Evolutionary conservation across 2,113 vertebrate genomes (phyloP), one percentile per base, ranked within the genome.

Genomic region (Leucopternis melanops): DNA sequence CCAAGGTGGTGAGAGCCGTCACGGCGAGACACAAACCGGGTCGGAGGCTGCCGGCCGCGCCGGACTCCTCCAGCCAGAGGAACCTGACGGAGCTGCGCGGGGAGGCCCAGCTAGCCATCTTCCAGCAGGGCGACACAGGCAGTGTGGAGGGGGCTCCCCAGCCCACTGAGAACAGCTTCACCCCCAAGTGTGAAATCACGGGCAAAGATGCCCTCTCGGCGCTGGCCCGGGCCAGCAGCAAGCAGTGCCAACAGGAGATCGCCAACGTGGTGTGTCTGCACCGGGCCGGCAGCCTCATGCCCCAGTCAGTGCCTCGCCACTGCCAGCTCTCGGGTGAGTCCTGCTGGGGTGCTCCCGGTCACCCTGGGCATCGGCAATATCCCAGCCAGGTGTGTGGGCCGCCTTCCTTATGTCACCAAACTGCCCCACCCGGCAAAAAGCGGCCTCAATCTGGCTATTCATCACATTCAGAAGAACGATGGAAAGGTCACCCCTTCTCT

Each of bases 191-290:
- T 2, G 98, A 99, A 80, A 99, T 99, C 80, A 88, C 97, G 1
- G 99, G 99, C 95, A 99, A 99, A 86, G 99, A 99, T 0, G 99
- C 99, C 4, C 97, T 99, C 67, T 99, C 99, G 0, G 99, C 99
- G 0, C 98, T 99, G 73, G 98, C 99, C 59, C 98, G 99, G 26
- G 99, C 99, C n/a, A 98, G 97, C 92, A 98, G 98, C 42, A 99
- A 98, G 91, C 99, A 98, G 90, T 99, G 99, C 96, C 98, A 99
- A 81, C 99, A 99, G 97, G 99, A 99, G 98, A 99, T 99, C 0
- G 99, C 98, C 97, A 99, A 99, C 9, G 98, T 99, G 29, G 99
- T 99, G 89, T 99, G 99, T 96, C 98, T 99, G 96, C 99, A 99
- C 97, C 99, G 99, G 96, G 98, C 98, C 0, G 99, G 99, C 72